Evolutionary conservation across 2,888 invertebrate genomes (phyloP), one percentile per base, ranked within the genome.

Genomic region (Athetis lepigone): DNA sequence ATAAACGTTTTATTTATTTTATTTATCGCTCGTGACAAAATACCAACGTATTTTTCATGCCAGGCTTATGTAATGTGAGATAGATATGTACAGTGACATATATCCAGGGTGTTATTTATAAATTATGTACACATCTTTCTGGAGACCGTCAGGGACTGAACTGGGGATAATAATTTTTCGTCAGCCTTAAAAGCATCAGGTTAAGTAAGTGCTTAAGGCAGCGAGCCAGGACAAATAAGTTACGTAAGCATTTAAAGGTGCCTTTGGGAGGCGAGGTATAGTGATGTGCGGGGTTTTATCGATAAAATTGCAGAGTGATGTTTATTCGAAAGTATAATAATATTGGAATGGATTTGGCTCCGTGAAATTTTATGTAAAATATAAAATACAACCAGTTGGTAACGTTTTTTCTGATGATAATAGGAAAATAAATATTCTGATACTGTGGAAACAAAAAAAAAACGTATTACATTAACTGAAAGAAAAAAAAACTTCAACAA

Each of bases 171-270:
- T 70, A 80, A 71, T 80, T 78, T 80, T 61, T 60, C 66, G 57
- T 70, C 65, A 69, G 50, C 59, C 67, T 66, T 81, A 75, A 75
- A 75, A 81, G 65, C 74, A 67, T 71, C 73, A 70, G 70, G 67
- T 74, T 75, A 74, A 78, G 69, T 77, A 70, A 83, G 77, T 76
- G 73, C 75, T 77, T 67, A 70, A 77, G 77, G 77, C 77, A 70
- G 63, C 58, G 73, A 75, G 79, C 73, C 82, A 76, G 76, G 77
- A 75, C 80, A 75, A 80, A 81, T 83, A 81, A 78, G 67, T 80
- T 75, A 76, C 71, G 78, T 67, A 67, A 77, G 67, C 71, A 64
- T 81, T 83, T 75, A 75, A 73, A 79, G 40, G 42, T 40, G 39
- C 79, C 67, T 72, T 46, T 11, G 74, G 78, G 78, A 76, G 55